Conservation (phyloP, 2,797 vertebrate genomes). For the Rhinella marina region DNA sequence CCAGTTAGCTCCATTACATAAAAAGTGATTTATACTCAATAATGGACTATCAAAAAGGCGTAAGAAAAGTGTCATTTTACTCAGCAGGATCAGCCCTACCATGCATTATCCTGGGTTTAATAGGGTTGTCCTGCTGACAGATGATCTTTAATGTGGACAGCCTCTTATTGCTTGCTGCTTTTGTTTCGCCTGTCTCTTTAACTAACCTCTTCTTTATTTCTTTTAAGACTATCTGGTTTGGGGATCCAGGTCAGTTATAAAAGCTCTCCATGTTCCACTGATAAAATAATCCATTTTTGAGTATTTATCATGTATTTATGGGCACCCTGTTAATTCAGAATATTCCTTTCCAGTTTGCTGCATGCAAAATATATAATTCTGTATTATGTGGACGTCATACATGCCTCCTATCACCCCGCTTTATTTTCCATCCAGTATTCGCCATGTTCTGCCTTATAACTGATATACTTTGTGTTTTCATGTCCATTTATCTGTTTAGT, state of each 20-base stretch:
- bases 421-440: background rate
- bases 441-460: no score
- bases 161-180: background rate
- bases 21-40: no score
- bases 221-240: slow-evolving; percentile 40
- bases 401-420: background rate
- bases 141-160: no score
- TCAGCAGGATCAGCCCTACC: no score
- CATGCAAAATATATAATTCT: background rate
- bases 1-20: no score
- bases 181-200: background rate
- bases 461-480: no score
- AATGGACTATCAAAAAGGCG: no score
- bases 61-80: no score
- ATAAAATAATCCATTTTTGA: background rate
- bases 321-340: background rate
- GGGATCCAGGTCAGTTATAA: slow-evolving; percentile 49
- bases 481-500: no score
- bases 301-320: background rate
- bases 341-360: no score
- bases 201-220: slow-evolving; percentile 42
- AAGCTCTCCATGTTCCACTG: background rate
- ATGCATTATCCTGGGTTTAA: no score
- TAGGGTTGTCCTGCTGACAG: no score
- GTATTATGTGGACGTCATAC: background rate